Percentiles rank a stretch among this genome's conserved stretches.
phyloP scores from a whole-genome alignment of 2,888 invertebrate species.

The Dryobota labecula region DNA sequence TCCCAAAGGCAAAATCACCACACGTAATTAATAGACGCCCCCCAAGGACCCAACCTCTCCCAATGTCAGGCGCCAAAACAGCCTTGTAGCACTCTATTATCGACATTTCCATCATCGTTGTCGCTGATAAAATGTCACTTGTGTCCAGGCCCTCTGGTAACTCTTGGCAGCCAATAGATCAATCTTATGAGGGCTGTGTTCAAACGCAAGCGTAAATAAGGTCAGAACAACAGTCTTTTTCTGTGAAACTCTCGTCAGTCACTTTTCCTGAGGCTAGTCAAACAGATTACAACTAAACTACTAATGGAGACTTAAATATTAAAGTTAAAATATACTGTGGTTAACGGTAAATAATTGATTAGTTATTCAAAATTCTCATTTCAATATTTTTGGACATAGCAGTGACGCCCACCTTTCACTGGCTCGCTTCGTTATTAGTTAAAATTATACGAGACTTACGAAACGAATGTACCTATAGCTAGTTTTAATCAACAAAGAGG shows the following conservation, averaged over 20 bases:
- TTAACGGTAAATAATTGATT: slow-evolving; percentile 21
- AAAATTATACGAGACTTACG: neutral
- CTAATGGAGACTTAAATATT: neutral
- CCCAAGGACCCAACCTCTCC: too few species aligned
- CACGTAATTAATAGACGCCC: too few species aligned
- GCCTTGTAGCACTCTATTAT: too few species aligned
- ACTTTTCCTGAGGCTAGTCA: neutral
- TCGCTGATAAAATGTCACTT: too few species aligned
- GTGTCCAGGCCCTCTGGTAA: neutral
- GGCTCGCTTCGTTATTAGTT: slow-evolving; percentile 3
- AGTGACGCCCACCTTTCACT: slow-evolving; percentile 37
- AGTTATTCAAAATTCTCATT: neutral
- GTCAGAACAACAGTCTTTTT: too few species aligned
- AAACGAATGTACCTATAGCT: neutral
- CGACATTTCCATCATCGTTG: too few species aligned
- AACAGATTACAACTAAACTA: neutral
- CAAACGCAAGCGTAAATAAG: neutral
- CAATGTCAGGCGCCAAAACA: too few species aligned
- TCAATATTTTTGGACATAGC: slow-evolving; percentile 8
- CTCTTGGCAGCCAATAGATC: neutral
- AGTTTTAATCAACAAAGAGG: slow-evolving; percentile 1
- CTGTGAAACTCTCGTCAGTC: too few species aligned
- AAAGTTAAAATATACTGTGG: slow-evolving; percentile 11
- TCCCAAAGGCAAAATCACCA: too few species aligned
- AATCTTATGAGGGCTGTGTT: neutral